phyloP scores from a whole-genome alignment of 2,797 vertebrate genomes.

The Channallabes apus region DNA sequence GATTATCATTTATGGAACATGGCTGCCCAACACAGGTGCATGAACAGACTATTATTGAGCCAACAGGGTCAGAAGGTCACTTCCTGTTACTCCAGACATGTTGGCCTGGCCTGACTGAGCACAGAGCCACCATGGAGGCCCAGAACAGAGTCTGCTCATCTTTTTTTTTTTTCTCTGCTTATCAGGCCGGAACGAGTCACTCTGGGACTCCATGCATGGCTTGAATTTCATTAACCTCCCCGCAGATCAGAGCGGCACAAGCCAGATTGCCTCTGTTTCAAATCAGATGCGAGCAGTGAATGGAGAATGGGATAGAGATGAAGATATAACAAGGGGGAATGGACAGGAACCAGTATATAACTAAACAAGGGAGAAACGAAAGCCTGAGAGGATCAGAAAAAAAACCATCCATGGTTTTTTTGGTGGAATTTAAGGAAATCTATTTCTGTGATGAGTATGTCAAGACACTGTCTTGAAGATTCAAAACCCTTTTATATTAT shows the following conservation, averaged over 20 bases:
- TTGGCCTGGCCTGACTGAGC: slow-evolving; percentile 55
- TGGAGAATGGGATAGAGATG: slow-evolving; percentile 16
- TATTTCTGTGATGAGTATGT: neutral
- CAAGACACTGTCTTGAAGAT: neutral
- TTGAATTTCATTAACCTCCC: slow-evolving; percentile 74
- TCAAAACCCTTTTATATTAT: neutral
- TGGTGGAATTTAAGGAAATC: neutral
- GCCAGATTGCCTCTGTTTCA: slow-evolving; percentile 67
- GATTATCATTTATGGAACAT: slow-evolving; percentile 55
- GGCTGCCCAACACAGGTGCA: slow-evolving; percentile 58
- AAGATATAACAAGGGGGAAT: slow-evolving; percentile 17
- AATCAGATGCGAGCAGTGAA: slow-evolving; percentile 62
- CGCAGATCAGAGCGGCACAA: slow-evolving; percentile 66
- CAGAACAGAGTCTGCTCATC: slow-evolving; percentile 56
- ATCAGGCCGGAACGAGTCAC: slow-evolving; percentile 71
- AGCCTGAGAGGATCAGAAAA: slow-evolving; percentile 8
- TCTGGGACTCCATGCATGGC: slow-evolving; percentile 64
- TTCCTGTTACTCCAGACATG: slow-evolving; percentile 57
- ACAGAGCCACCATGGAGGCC: slow-evolving; percentile 57
- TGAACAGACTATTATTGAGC: slow-evolving; percentile 60
- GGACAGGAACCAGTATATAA: slow-evolving; percentile 6
- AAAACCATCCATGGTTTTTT: neutral
- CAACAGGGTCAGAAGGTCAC: slow-evolving; percentile 64
- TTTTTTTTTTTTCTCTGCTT: slow-evolving; percentile 59
- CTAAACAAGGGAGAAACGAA: neutral